Base-by-base conservation (phyloP, 2,797 vertebrate species). In the Trachops cirrhosus region DNA sequence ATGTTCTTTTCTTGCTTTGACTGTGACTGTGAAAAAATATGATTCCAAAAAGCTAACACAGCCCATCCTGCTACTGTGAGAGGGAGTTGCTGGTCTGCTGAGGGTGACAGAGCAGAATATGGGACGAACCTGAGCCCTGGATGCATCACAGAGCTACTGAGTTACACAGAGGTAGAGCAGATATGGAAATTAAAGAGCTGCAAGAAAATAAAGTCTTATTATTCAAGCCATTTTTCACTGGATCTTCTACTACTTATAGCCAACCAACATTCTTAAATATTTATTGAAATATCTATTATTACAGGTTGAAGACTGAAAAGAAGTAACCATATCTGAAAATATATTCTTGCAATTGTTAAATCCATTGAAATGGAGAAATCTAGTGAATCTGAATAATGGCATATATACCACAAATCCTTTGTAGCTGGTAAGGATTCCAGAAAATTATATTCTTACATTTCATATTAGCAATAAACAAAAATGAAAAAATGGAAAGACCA, bases 261-360 rank as follows among this genome's bases (percentile, higher is more conserved):
- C 78, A 84, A 79, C 2, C 24, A 29, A 39, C 68, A 70, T 34
- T 73, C 71, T 64, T 73, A 52, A 88, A 10, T 80, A 62, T 71
- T 93, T 89, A 70, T 62, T 86, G 80, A 82, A 93, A 59, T 86
- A 80, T 86, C 37, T 68, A 37, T 80, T 52, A 86, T 71, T 85
- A 74, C 4, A 80, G 39, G n/a, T 88, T 91, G 77, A 37, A 70
- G 57, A 89, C 68, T 79, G 57, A 85, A 78, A 89, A 92, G 84
- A 37, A 74, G 10, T 79, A 37, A 85, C 67, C 41, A 39, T 85
- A 73, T 68, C 39, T 89, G 84, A 92, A 73, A 86, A 71, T 67
- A 34, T 57, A 85, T 44, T 44, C 26, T 41, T 70, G 24, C 9
- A 77, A 39, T 32, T 74, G 52, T 67, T 73, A 85, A 32, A 73